A percentile compares a stretch with the other conserved stretches of the same genome.
Conservation (phyloP, 2,797 vertebrate genomes). For the Thamnophis elegans region DNA sequence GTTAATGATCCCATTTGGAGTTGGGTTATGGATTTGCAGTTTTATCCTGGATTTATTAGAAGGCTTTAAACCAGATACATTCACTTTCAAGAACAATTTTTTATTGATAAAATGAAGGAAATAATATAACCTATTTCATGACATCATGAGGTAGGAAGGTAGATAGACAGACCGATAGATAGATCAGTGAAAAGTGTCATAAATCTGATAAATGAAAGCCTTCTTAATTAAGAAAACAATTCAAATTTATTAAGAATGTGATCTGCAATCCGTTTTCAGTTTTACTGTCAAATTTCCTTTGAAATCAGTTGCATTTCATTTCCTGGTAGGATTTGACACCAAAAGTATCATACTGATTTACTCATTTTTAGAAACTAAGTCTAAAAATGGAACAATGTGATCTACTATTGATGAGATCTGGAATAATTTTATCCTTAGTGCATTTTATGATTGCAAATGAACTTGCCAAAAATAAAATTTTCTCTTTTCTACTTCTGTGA, state of each 20-base stretch:
- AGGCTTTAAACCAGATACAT: no score
- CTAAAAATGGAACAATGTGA: background rate
- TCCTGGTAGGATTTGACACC: background rate
- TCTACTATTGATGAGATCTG: background rate
- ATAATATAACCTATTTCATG: no score
- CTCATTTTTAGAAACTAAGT: background rate
- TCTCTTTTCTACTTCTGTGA: no score
- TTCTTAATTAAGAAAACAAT: background rate
- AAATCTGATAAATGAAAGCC: background rate
- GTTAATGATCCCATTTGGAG: background rate
- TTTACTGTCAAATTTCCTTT: background rate
- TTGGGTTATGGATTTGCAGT: background rate
- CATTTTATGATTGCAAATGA: no score
- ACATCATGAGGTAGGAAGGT: no score
- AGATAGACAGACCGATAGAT: no score
- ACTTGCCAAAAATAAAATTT: no score
- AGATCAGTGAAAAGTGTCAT: no score
- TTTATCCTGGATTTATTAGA: background rate
- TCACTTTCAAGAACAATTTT: no score
- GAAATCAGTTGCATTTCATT: background rate
- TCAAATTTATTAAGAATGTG: background rate
- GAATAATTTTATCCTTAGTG: background rate
- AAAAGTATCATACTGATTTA: no score
- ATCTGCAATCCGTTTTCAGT: background rate
- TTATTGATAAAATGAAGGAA: no score